Conservation (phyloP, 2,797 vertebrate genomes). For the Mormyrops attenuatus region DNA sequence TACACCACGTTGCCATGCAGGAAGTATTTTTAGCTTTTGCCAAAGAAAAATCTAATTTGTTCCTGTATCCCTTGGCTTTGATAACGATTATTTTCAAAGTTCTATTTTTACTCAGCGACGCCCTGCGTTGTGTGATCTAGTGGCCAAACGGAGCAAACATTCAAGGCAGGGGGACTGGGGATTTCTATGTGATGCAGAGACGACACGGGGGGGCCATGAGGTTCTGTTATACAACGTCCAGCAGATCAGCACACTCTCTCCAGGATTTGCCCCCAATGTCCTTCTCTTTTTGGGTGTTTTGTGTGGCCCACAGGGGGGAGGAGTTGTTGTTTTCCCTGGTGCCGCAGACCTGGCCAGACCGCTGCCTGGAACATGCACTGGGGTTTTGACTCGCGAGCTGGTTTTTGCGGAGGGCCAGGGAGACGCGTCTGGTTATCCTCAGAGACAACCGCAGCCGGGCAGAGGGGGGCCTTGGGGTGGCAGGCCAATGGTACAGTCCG, state of each 20-base stretch:
- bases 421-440: constrained; percentile 62
- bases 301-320: not conserved
- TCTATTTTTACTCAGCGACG: not conserved
- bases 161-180: not conserved
- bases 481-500: constrained; percentile 57
- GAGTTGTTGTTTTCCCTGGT: not conserved
- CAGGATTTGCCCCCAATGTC: not conserved
- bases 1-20: constrained; percentile 14
- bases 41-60: constrained; percentile 15
- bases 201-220: not conserved
- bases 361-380: not conserved
- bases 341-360: not conserved
- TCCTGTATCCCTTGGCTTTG: not conserved
- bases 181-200: not conserved
- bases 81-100: constrained; percentile 8
- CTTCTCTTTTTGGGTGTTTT: not conserved
- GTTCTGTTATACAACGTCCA: not conserved
- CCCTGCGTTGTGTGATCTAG: not conserved
- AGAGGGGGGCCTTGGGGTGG: constrained; percentile 58
- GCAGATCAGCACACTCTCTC: not conserved
- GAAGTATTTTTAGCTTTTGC: constrained; percentile 23
- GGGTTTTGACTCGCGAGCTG: constrained; percentile 15
- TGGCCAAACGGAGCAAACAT: not conserved
- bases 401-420: constrained; percentile 9
- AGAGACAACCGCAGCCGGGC: constrained; percentile 58